phyloP scores from a whole-genome alignment of 2,113 vertebrate species.

The Macheiramphus alcinus region DNA sequence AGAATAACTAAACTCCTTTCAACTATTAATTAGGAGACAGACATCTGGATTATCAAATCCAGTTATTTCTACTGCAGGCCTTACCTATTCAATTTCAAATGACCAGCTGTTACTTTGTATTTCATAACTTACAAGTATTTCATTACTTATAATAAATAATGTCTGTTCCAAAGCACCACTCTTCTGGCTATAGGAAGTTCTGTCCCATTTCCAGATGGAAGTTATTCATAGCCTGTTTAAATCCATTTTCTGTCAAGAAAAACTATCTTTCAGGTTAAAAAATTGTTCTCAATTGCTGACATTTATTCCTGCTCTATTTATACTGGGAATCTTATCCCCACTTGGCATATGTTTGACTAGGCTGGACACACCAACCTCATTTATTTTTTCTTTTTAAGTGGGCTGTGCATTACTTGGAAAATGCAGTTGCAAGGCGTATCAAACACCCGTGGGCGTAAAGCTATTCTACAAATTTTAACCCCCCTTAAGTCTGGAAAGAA shows the following conservation, averaged over 20 bases:
- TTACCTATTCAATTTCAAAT: background rate
- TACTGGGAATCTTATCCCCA: background rate
- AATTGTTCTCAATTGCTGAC: background rate
- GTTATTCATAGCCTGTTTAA: slow-evolving; percentile 15
- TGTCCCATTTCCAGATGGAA: background rate
- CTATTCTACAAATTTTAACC: slow-evolving; percentile 16
- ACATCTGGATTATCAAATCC: background rate
- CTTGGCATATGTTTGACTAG: background rate
- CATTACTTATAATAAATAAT: background rate
- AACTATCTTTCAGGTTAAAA: slow-evolving; percentile 7
- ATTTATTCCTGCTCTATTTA: slow-evolving; percentile 33
- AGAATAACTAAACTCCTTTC: background rate
- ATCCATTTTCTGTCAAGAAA: slow-evolving; percentile 1
- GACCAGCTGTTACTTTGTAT: background rate
- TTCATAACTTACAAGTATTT: background rate
- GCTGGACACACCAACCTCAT: background rate
- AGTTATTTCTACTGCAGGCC: background rate
- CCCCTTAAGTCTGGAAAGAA: background rate
- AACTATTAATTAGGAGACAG: background rate
- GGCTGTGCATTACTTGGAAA: background rate
- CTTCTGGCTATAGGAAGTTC: background rate
- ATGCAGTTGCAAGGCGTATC: background rate
- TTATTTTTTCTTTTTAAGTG: background rate
- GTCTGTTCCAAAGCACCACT: background rate
- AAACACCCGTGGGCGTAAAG: background rate